Evolutionary conservation across 1,140 invertebrate species (phyloP).

Genomic region (Lerema accius): DNA sequence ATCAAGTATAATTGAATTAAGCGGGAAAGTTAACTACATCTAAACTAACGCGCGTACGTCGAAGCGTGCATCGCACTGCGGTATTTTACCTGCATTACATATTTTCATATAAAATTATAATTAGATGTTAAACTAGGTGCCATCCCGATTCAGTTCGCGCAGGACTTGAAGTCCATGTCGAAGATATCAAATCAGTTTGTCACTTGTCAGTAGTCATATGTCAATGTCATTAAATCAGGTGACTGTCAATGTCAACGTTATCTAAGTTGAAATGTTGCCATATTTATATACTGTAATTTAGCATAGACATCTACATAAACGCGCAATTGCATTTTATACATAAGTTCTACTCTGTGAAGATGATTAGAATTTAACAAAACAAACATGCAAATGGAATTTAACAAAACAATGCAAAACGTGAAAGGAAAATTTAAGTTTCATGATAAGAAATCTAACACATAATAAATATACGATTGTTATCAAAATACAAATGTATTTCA

Average conservation of each 20-base stretch:
- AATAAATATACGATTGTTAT: too few relatives aligned
- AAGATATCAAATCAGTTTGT: not conserved
- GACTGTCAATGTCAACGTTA: not conserved
- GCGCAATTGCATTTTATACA: not conserved
- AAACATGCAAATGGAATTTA: too few relatives aligned
- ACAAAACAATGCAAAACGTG: too few relatives aligned
- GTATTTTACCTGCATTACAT: constrained; percentile 78
- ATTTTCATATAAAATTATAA: constrained; percentile 69
- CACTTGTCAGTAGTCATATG: not conserved
- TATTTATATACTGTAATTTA: too few relatives aligned
- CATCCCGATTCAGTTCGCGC: constrained; percentile 47
- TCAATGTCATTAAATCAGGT: constrained; percentile 32
- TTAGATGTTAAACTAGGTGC: constrained; percentile 48
- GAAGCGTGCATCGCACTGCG: constrained; percentile 68
- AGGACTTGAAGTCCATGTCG: constrained; percentile 32
- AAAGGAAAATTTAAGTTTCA: too few relatives aligned
- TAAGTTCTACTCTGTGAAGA: too few relatives aligned
- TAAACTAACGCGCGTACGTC: constrained; percentile 47
- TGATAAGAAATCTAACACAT: too few relatives aligned
- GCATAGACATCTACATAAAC: not conserved
- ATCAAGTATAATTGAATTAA: constrained; percentile 55
- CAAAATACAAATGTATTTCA: too few relatives aligned
- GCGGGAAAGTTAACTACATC: constrained; percentile 36
- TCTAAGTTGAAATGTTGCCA: constrained; percentile 30
- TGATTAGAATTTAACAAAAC: too few relatives aligned